Base-by-base conservation (phyloP, 2,113 vertebrate genomes). In the Bothrops jararaca region DNA sequence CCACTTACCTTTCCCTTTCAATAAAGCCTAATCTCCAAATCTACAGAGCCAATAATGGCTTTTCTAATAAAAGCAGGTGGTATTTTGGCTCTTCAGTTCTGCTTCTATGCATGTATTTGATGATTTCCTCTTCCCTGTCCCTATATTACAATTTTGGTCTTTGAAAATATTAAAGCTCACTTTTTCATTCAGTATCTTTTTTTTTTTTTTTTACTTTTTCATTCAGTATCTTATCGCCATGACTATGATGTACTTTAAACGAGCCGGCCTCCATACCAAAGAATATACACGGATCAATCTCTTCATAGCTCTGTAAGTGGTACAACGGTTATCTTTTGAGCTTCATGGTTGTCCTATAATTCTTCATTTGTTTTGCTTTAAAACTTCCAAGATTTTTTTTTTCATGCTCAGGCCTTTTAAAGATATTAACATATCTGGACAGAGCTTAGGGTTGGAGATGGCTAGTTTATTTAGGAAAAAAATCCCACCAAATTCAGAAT, bases 201-300 rank as follows among this genome's bases (percentile, higher is more conserved):
- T n/a, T n/a, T n/a, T n/a, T n/a, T n/a, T n/a, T n/a, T n/a, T n/a
- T n/a, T n/a, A 15, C 12, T 24, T 88, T 87, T 29, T 93, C 92
- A 45, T 53, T 15, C 95, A 97, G 97, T 97, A 96, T 52, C 96
- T 98, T 89, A 92, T 97, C 94, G 96, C 97, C 11, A 96, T 96
- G 97, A 96, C 6, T 0, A 94, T 96, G 94, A 95, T 92, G 7
- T 97, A 96, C 93, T 97, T 98, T 91, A 95, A 89, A 89, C 95
- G 96, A 0, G 97, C 96, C 0, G 23, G 92, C 57, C 94, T 96
- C 89, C 74, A 74, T 64, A 85, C 90, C 5, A 90, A 54, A 7
- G 94, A 97, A 86, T 97, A 97, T 50, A 97, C 91, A 54, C 91
- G 91, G 88, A 92, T 95, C 91, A 97, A 94, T 86, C 88, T 97